A percentile compares a stretch with the other conserved stretches of the same genome.
phyloP scores from a whole-genome alignment of 2,113 vertebrate genomes.

The Corythaeola cristata region DNA sequence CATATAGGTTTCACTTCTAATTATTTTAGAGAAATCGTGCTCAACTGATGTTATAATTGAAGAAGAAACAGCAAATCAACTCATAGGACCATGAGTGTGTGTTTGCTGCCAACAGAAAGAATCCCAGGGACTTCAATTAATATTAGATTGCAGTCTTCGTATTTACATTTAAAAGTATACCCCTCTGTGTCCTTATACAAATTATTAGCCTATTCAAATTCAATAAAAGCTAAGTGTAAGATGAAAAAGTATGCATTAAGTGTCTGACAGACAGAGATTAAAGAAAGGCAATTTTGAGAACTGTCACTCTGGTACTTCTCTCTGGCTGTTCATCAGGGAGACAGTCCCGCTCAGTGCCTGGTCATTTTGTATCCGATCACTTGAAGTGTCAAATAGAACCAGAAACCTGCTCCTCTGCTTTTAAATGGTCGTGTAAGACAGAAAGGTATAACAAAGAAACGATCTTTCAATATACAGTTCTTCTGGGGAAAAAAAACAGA shows the following conservation, averaged over 20 bases:
- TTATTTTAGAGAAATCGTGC: neutral
- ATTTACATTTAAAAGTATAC: constrained; percentile 37
- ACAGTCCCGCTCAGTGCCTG: neutral
- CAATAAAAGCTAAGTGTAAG: neutral
- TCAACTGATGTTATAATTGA: neutral
- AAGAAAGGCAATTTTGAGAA: neutral
- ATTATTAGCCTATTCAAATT: constrained; percentile 8
- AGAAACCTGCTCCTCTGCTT: neutral
- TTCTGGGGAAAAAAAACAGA: neutral
- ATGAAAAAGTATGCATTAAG: neutral
- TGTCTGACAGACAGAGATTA: neutral
- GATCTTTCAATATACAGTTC: neutral
- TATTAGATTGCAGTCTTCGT: neutral
- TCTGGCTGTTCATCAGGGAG: neutral
- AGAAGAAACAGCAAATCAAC: neutral
- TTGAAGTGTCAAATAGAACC: neutral
- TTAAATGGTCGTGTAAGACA: neutral
- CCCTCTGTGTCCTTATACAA: constrained; percentile 8
- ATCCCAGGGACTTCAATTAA: neutral
- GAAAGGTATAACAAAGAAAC: neutral
- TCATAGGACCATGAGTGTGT: neutral
- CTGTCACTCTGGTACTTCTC: neutral
- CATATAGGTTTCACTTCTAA: neutral
- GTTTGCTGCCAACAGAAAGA: neutral
- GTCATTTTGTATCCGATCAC: neutral